Evolutionary conservation across 1,140 invertebrate species (phyloP).

Genomic region (Aricia agestis): DNA sequence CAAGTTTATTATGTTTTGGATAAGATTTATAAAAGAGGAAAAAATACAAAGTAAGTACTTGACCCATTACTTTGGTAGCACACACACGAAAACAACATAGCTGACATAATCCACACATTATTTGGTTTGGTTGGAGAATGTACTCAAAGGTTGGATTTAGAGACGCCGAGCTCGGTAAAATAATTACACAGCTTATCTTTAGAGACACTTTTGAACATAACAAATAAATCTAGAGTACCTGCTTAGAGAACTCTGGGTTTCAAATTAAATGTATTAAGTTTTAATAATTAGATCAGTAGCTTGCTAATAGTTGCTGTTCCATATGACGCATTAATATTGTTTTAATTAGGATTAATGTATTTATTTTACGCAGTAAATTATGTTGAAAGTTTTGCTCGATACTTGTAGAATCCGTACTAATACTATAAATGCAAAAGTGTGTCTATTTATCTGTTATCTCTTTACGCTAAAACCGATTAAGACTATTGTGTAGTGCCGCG

Average conservation of each 20-base stretch:
- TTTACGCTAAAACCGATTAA: no score
- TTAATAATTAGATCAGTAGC: background rate
- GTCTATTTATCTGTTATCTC: no score
- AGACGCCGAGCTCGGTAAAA: background rate
- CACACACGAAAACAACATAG: background rate
- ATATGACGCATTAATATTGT: background rate
- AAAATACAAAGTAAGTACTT: no score
- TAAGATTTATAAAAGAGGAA: no score
- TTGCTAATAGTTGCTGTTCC: background rate
- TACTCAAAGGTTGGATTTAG: slow-evolving; percentile 11
- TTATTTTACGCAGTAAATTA: background rate
- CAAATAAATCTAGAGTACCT: slow-evolving; percentile 11
- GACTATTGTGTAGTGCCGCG: no score
- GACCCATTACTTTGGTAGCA: no score
- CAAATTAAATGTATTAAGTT: slow-evolving; percentile 3
- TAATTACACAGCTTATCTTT: slow-evolving; percentile 3
- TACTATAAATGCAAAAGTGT: no score
- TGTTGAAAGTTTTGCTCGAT: no score
- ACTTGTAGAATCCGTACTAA: no score
- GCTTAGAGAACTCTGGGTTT: background rate
- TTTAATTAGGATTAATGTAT: background rate
- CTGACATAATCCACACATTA: slow-evolving; percentile 1
- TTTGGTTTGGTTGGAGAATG: background rate
- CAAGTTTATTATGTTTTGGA: no score
- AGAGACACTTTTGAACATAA: background rate